Conservation (phyloP, 2,888 invertebrate genomes). For the Griposia aprilina region DNA sequence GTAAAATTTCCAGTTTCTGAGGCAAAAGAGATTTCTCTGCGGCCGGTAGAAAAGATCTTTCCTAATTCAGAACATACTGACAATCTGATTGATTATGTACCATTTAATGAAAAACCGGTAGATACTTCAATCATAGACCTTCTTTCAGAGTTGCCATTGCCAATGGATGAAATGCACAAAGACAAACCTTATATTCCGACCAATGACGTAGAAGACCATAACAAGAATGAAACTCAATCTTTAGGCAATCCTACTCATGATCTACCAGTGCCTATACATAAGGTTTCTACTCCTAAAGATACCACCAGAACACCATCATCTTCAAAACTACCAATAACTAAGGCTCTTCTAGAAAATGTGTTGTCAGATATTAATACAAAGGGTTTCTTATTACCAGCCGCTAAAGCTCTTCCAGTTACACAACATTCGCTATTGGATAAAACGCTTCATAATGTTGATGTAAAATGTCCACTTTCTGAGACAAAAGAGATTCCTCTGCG, state of each 20-base stretch:
- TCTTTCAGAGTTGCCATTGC: neutral
- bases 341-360: slow-evolving; percentile 29
- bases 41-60: neutral
- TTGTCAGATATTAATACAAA: neutral
- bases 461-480: neutral
- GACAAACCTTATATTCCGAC: neutral
- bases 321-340: slow-evolving; percentile 26
- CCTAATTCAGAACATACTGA: neutral
- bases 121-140: too few species aligned
- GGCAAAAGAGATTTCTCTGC: neutral
- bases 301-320: too few species aligned
- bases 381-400: neutral
- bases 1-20: too few species aligned
- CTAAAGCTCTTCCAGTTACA: neutral
- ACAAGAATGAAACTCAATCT: neutral
- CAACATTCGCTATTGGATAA: neutral
- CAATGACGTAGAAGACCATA: neutral
- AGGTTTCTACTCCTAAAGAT: neutral
- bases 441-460: neutral
- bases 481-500: too few species aligned
- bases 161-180: neutral
- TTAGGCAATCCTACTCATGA: neutral
- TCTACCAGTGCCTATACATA: neutral
- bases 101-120: neutral
- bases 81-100: neutral